These are phyloP conservation scores for Alces alces DNA, from an alignment of 2,113 vertebrate species.

Conservation along the genomic window DNA sequence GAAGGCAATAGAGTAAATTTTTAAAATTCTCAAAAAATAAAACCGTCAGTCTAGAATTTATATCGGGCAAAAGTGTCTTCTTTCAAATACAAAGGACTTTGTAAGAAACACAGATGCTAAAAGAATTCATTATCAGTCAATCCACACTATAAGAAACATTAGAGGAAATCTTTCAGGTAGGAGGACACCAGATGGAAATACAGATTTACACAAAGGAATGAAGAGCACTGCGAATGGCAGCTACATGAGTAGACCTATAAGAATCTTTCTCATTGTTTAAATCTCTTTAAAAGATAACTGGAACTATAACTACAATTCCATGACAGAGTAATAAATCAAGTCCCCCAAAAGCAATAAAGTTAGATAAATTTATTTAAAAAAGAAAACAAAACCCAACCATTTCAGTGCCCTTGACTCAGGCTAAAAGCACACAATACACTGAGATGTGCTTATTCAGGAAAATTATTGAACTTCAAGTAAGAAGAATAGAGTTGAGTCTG, in stretches of 20 bases:
- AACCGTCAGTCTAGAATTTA: constrained; percentile 5
- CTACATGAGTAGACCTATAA: neutral
- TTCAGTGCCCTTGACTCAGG: neutral
- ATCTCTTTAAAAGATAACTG: constrained; percentile 5
- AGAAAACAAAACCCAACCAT: neutral
- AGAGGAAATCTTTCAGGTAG: neutral
- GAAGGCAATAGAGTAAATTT: neutral
- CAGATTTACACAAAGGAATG: neutral
- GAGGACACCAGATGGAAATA: neutral
- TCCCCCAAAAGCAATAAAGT: neutral
- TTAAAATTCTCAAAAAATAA: neutral
- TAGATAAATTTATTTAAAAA: neutral
- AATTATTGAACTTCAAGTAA: neutral
- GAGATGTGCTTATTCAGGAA: neutral
- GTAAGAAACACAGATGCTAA: constrained; percentile 8
- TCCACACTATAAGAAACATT: neutral
- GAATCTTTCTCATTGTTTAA: neutral
- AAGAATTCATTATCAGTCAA: neutral
- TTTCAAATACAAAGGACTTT: constrained; percentile 9
- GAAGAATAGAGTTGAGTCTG: neutral
- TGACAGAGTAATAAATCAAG: neutral
- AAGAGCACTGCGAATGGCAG: neutral
- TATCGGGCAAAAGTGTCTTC: neutral
- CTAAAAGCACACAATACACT: neutral
- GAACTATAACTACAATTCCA: neutral